Base-by-base conservation (phyloP, 2,888 invertebrate genomes). In the Meandrusa payeni region DNA sequence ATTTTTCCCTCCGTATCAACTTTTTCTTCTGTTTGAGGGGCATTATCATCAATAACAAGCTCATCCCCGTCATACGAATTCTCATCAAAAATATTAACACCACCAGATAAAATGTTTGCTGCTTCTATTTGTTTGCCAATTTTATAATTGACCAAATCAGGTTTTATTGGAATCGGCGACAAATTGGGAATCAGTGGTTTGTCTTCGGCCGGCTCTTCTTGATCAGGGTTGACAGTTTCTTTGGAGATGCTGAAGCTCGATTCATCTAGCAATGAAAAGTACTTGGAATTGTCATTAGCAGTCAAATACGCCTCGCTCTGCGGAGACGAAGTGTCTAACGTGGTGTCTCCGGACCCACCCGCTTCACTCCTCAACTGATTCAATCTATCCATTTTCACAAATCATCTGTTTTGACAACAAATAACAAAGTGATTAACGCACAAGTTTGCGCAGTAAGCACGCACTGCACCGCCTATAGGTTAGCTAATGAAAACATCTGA, bases 81-180 rank as follows among this genome's bases (percentile, higher is more conserved):
- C n/a, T 88, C 86, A 53, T 88, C 88, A 63, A 88, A 88, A 40
- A 88, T 88, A 42, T 83, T 73, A 7, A 88, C 87, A 47, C 86
- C 87, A 5, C 88, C 87, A 1, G 86, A 87, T 9, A 88, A 53
- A 41, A 88, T 88, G 49, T 86, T 87, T 11, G 83, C 82, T 2
- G 88, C 85, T 47, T 88, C 86, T 47, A 88, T 88, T 52, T 81
- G 82, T 59, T 76, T 76, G 32, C 80, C 81, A 50, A 88, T 81
- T 59, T 85, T 79, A 54, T 74, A 86, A 48, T 59, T 70, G 48
- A 78, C 80, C 36, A 72, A 57, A 41, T 85, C 82, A 49, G 50
- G 63, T 39, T 76, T 79, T 45, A 81, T 80, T 4, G 70, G 61
- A 39, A 83, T 81, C 2, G 83, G 79, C 15, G 86, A 80, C 28